Percentiles rank a stretch among this genome's conserved stretches.
These are phyloP conservation scores for Sarcophaga caerulescens DNA, from an alignment of 2,888 invertebrate species.

Conservation along the genomic window DNA sequence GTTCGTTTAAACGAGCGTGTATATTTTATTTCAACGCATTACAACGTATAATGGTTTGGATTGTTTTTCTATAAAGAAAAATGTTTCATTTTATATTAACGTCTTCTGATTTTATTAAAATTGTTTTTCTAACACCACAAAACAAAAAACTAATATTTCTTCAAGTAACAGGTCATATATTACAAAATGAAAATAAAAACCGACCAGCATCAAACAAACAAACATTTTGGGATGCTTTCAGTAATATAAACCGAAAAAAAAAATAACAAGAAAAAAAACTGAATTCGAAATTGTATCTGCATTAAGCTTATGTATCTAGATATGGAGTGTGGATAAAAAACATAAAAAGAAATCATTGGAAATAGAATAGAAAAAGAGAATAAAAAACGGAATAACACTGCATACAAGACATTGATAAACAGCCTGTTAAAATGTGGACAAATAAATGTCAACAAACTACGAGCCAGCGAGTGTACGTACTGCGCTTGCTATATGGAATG, in stretches of 20 bases:
- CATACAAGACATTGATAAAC: conserved; percentile 63
- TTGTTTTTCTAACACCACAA: background rate
- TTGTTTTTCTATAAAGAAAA: too few species aligned
- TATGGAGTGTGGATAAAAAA: conserved; percentile 7
- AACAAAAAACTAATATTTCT: conserved; percentile 55
- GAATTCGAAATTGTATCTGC: conserved; percentile 36
- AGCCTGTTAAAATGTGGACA: conserved; percentile 67
- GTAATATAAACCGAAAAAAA: background rate
- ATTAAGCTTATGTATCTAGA: conserved; percentile 39
- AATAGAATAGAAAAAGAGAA: conserved; percentile 9
- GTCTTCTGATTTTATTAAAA: conserved; percentile 6
- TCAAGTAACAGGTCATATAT: conserved; percentile 52
- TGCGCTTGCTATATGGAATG: conserved; percentile 37
- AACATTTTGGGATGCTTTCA: conserved; percentile 13
- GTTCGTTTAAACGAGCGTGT: background rate
- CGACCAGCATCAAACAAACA: conserved; percentile 42
- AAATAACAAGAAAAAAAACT: background rate
- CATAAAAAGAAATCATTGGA: conserved; percentile 26
- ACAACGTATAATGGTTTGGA: too few species aligned
- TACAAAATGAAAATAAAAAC: conserved; percentile 22
- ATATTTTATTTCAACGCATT: too few species aligned
- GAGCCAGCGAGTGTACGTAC: background rate
- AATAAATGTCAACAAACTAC: conserved; percentile 64
- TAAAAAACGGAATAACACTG: background rate
- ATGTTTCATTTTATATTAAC: conserved; percentile 10